These are phyloP conservation scores for Dendroctonus ponderosae DNA, from an alignment of 1,140 invertebrate genomes.

Conservation along the genomic window DNA sequence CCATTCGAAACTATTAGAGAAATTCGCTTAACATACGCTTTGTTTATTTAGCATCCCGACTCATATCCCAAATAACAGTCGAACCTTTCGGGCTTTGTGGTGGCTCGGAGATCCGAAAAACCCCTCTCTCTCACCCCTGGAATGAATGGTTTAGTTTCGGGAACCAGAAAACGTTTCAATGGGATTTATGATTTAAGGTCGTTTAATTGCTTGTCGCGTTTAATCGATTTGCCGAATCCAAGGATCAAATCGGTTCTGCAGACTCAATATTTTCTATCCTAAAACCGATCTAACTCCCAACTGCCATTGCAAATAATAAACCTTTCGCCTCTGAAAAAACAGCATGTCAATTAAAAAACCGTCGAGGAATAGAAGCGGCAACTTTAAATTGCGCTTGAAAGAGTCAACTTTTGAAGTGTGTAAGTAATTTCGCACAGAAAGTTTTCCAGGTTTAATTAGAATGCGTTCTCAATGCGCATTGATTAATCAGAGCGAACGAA, in stretches of 20 bases:
- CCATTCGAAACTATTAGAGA: slow-evolving; percentile 29
- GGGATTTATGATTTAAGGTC: slow-evolving; percentile 9
- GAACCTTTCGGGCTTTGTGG: slow-evolving; percentile 22
- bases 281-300: too few species aligned
- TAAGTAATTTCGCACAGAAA: neutral
- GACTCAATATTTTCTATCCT: too few species aligned
- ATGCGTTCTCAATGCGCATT: neutral
- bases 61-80: slow-evolving; percentile 23
- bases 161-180: slow-evolving; percentile 1
- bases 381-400: too few species aligned
- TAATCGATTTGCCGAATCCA: neutral
- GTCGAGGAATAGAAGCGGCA: too few species aligned
- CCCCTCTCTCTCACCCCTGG: neutral
- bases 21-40: slow-evolving; percentile 26
- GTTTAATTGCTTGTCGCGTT: neutral
- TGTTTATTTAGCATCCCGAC: slow-evolving; percentile 25
- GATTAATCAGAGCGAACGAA: too few species aligned
- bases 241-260: too few species aligned
- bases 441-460: neutral
- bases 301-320: too few species aligned
- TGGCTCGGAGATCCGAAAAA: slow-evolving; percentile 13
- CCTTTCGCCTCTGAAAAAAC: too few species aligned
- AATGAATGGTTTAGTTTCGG: slow-evolving; percentile 6
- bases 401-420: neutral
- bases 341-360: too few species aligned